These are phyloP conservation scores for Saturnia japonica DNA, from an alignment of 2,888 invertebrate genomes.

Conservation along the genomic window DNA sequence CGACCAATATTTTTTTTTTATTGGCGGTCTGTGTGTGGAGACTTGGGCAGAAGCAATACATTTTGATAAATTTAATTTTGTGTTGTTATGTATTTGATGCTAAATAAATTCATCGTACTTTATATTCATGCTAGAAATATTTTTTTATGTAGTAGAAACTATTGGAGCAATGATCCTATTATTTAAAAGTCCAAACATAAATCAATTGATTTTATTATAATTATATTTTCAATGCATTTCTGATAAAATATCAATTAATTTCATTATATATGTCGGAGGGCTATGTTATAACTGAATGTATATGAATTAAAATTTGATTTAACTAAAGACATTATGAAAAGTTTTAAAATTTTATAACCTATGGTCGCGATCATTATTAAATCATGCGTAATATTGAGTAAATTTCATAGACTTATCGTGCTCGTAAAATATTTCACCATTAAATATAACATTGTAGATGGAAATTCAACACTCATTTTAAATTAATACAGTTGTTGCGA, in stretches of 20 bases:
- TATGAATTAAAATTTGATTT: background rate
- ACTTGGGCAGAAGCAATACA: too few relatives aligned
- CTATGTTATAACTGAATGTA: background rate
- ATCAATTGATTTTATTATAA: background rate
- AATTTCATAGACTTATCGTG: slow-evolving; percentile 44
- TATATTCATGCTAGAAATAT: too few relatives aligned
- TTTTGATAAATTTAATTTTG: too few relatives aligned
- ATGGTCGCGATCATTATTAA: slow-evolving; percentile 51
- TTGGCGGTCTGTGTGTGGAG: too few relatives aligned
- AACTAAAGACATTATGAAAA: slow-evolving; percentile 25
- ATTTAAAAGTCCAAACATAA: background rate
- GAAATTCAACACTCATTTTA: background rate
- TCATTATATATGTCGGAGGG: slow-evolving; percentile 3
- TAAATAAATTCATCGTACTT: too few relatives aligned
- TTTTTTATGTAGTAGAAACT: too few relatives aligned
- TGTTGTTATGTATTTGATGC: too few relatives aligned
- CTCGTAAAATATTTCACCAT: slow-evolving; percentile 42
- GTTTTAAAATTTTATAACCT: slow-evolving; percentile 40
- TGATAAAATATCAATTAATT: slow-evolving; percentile 1
- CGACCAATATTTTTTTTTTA: background rate
- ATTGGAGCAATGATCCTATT: background rate
- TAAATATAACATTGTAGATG: background rate
- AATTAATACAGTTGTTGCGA: too few relatives aligned
- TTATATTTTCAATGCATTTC: background rate
- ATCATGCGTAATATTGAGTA: slow-evolving; percentile 52